Evolutionary conservation across 2,113 vertebrate genomes (phyloP), one percentile per base, ranked within the genome.

Genomic region (Probosciger aterrimus): DNA sequence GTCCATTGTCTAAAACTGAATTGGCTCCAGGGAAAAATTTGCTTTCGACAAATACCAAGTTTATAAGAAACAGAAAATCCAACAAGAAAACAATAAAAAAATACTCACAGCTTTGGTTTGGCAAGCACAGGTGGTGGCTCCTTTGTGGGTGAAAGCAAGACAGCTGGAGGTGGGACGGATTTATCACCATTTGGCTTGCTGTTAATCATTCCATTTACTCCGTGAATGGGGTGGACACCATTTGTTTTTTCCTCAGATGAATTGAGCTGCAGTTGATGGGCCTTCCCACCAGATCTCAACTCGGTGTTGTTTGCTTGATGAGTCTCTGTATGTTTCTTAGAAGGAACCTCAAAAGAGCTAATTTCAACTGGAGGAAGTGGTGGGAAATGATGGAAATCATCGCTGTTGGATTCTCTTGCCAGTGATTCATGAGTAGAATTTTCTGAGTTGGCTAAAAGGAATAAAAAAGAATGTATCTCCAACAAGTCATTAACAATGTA

Each of bases 31-130:
- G 37, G 28, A 93, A 95, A 88, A 35, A 37, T 23, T 84, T 80
- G 41, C 60, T 77, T 75, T 86, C 53, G 81, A 59, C 50, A 94
- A 90, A 90, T 57, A 96, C 24, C 7, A 80, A 62, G 64, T 74
- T 64, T 79, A 75, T 30, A 96, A 59, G 64, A 93, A 92, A 63
- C 22, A 84, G 94, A 92, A 74, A 81, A 63, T 1, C 49, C 33
- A 25, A 62, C 9, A 64, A 67, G 28, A 27, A 63, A 31, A 18
- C 22, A 82, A 74, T 75, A 22, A 39, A 80, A 59, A 71, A 95
- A 55, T 97, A 99, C 99, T 99, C 98, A 99, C 99, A 99, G 98
- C 97, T 99, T 99, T 49, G 99, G 99, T 90, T 99, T 99, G 93
- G 98, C 98, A 67, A 99, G 98, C 91, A 99, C 97, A 4, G 99